These are phyloP conservation scores for Sitta europaea DNA, from an alignment of 2,113 vertebrate genomes.

Conservation along the genomic window DNA sequence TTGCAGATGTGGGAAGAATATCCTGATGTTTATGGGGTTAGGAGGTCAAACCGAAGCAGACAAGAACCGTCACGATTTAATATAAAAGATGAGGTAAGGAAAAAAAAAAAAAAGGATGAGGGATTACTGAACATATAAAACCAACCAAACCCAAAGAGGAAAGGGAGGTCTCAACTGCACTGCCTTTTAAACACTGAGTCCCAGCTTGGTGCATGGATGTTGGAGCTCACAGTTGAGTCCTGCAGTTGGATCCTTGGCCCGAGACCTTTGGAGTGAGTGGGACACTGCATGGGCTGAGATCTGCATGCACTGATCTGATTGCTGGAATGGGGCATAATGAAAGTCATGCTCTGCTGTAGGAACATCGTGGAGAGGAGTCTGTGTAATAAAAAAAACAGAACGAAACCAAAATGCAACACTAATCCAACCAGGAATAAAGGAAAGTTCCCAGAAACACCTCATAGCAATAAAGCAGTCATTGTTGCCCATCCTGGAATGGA, in stretches of 20 bases:
- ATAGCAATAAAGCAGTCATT: not conserved
- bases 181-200: not conserved
- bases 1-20: conserved; percentile 99
- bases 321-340: not conserved
- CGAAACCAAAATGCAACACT: not conserved
- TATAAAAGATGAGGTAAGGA: conserved; percentile 93
- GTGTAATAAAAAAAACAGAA: not conserved
- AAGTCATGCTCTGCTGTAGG: not conserved
- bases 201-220: not conserved
- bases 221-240: not conserved
- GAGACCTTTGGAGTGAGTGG: not conserved
- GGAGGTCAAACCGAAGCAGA: conserved; percentile 94
- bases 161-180: not conserved
- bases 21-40: conserved; percentile 97
- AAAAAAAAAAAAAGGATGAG: not conserved
- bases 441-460: conserved; percentile 21
- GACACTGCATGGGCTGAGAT: not conserved
- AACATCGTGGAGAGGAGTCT: not conserved
- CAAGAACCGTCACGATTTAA: conserved; percentile 95
- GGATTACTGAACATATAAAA: not conserved
- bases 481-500: not conserved
- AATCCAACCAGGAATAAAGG: not conserved
- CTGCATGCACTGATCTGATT: not conserved
- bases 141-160: not conserved
- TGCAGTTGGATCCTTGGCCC: not conserved